phyloP scores from a whole-genome alignment of 2,888 invertebrate species.

The Cataglyphis cursor region DNA sequence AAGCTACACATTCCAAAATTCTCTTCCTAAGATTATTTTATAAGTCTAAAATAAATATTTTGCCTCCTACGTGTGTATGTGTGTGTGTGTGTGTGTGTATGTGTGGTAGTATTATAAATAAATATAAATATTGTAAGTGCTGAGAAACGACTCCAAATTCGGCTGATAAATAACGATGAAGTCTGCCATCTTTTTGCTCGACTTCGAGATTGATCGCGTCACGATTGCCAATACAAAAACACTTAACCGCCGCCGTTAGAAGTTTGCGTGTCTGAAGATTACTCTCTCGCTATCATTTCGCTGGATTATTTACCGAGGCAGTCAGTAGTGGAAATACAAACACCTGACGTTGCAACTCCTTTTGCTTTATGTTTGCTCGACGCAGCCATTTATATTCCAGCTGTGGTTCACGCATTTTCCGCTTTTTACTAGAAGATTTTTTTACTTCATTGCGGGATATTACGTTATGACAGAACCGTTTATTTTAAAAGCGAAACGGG shows the following conservation, averaged over 20 bases:
- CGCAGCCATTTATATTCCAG: not conserved
- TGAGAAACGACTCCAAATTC: constrained; percentile 57
- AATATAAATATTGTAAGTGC: constrained; percentile 20
- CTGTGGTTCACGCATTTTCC: not conserved
- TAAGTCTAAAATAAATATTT: constrained; percentile 44
- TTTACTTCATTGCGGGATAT: not conserved
- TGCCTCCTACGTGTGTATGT: not conserved
- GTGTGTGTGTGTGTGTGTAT: too few species aligned
- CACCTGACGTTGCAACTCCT: constrained; percentile 7
- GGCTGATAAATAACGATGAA: constrained; percentile 17
- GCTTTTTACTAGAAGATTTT: not conserved
- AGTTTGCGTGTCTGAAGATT: constrained; percentile 65
- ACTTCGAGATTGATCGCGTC: constrained; percentile 29
- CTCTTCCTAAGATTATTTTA: constrained; percentile 33
- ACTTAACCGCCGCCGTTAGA: constrained; percentile 66
- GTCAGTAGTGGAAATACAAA: constrained; percentile 2
- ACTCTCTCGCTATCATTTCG: constrained; percentile 54
- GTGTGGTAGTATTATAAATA: constrained; percentile 21
- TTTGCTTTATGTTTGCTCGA: not conserved
- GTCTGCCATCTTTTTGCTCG: constrained; percentile 26
- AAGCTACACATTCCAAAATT: constrained; percentile 29
- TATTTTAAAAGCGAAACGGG: not conserved
- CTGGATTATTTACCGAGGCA: constrained; percentile 41
- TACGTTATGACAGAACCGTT: not conserved
- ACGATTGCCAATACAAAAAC: constrained; percentile 37